Percentiles rank a stretch among this genome's conserved stretches.
These are phyloP conservation scores for Aphidius gifuensis DNA, from an alignment of 1,140 invertebrate species.

Conservation along the genomic window DNA sequence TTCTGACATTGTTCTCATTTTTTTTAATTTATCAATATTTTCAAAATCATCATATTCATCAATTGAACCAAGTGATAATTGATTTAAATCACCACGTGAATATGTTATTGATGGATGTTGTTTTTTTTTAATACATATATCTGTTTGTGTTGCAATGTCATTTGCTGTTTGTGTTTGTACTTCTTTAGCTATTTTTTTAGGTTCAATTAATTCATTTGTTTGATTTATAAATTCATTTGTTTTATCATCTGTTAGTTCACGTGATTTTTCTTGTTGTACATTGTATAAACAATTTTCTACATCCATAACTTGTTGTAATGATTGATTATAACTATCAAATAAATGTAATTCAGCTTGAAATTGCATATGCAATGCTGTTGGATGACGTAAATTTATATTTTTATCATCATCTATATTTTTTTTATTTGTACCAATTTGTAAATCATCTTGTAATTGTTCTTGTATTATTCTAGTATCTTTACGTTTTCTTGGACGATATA, in stretches of 20 bases:
- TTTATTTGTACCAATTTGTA: not conserved
- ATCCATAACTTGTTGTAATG: conserved; percentile 44
- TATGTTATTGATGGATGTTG: conserved; percentile 34
- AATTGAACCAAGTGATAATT: conserved; percentile 40
- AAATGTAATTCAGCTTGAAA: conserved; percentile 52
- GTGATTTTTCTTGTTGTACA: conserved; percentile 36
- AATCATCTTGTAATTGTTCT: conserved; percentile 21
- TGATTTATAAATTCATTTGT: no score
- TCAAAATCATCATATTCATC: conserved; percentile 46
- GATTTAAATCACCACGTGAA: conserved; percentile 33
- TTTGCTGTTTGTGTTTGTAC: conserved; percentile 54
- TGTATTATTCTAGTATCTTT: conserved; percentile 32
- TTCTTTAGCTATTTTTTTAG: conserved; percentile 31
- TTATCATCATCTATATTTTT: conserved; percentile 26
- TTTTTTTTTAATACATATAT: conserved; percentile 28
- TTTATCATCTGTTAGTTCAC: conserved; percentile 32
- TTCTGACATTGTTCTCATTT: conserved; percentile 51
- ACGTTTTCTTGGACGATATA: conserved; percentile 41
- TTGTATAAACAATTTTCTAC: conserved; percentile 47
- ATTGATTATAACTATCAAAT: conserved; percentile 50
- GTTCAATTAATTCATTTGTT: conserved; percentile 24
- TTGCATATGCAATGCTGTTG: conserved; percentile 50
- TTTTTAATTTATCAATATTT: conserved; percentile 45
- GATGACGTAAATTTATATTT: conserved; percentile 29
- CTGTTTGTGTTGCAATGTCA: conserved; percentile 53